Evolutionary conservation across 2,113 vertebrate genomes (phyloP).

Genomic region (Octodon degus): DNA sequence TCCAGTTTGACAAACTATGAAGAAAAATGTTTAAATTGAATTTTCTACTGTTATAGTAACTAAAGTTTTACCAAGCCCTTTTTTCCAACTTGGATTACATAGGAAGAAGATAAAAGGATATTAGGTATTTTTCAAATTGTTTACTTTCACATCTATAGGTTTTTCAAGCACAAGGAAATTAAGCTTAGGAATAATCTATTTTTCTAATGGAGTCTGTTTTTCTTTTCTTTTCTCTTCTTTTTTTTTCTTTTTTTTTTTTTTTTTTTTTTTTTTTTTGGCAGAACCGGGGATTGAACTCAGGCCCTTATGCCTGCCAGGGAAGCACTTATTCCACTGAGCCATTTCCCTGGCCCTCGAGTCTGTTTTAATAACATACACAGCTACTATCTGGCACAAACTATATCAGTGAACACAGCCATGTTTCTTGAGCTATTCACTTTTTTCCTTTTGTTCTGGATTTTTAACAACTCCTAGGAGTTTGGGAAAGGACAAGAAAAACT

Average conservation of each 20-base stretch:
- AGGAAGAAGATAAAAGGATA: background rate
- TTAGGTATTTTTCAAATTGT: constrained; percentile 24
- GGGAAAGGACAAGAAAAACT: background rate
- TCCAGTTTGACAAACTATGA: constrained; percentile 47
- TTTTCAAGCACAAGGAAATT: background rate
- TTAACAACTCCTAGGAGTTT: background rate
- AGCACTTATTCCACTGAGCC: too few species aligned
- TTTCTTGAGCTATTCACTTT: background rate
- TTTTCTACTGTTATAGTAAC: constrained; percentile 19
- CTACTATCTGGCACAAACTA: constrained; percentile 1
- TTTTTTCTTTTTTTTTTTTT: background rate
- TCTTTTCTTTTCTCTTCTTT: too few species aligned
- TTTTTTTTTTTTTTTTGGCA: too few species aligned
- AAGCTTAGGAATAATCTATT: constrained; percentile 28
- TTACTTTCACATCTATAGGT: constrained; percentile 1
- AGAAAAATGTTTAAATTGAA: constrained; percentile 57
- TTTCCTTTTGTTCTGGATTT: background rate
- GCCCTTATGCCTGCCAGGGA: too few species aligned
- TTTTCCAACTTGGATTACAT: constrained; percentile 27
- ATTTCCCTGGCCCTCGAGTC: background rate
- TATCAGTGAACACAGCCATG: background rate
- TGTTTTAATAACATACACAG: background rate
- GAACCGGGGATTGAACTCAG: too few species aligned
- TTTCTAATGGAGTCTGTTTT: constrained; percentile 7
- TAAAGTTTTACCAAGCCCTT: constrained; percentile 43